These are phyloP conservation scores for Zeuzera pyrina DNA, from an alignment of 2,888 invertebrate genomes.

Conservation along the genomic window DNA sequence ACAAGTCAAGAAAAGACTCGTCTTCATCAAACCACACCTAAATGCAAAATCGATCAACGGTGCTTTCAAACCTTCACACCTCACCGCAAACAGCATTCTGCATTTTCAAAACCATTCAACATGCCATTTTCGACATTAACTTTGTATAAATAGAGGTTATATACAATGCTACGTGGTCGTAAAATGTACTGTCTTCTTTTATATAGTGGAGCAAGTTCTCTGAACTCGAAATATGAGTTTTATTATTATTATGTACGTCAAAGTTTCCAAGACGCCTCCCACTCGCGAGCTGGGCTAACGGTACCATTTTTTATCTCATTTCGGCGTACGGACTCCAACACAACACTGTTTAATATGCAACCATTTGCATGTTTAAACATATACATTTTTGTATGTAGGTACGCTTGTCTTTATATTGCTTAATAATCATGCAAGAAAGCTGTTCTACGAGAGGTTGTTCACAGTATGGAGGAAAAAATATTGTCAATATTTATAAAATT, in stretches of 20 bases:
- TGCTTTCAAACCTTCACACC: conserved; percentile 7
- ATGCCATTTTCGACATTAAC: no score
- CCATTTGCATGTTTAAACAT: conserved; percentile 31
- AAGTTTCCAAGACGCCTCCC: conserved; percentile 8
- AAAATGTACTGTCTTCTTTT: conserved; percentile 1
- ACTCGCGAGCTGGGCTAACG: conserved; percentile 15
- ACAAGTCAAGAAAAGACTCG: conserved; percentile 15
- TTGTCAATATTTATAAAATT: background rate
- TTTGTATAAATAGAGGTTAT: background rate
- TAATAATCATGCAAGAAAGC: background rate
- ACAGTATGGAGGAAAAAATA: background rate
- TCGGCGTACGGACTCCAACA: conserved; percentile 19
- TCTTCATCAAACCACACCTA: conserved; percentile 17
- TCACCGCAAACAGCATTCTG: no score
- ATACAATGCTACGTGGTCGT: conserved; percentile 1
- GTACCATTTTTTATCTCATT: conserved; percentile 15
- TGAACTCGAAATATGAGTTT: conserved; percentile 25
- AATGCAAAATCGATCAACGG: conserved; percentile 12
- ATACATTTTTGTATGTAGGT: conserved; percentile 16
- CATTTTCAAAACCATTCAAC: no score
- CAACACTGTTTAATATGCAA: conserved; percentile 20
- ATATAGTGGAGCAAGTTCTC: conserved; percentile 19
- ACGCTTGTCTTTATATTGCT: background rate
- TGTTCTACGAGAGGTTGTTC: no score
- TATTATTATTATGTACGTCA: conserved; percentile 1